phyloP scores from a whole-genome alignment of 2,888 invertebrate genomes.

The Xanthostigma xanthostigma region DNA sequence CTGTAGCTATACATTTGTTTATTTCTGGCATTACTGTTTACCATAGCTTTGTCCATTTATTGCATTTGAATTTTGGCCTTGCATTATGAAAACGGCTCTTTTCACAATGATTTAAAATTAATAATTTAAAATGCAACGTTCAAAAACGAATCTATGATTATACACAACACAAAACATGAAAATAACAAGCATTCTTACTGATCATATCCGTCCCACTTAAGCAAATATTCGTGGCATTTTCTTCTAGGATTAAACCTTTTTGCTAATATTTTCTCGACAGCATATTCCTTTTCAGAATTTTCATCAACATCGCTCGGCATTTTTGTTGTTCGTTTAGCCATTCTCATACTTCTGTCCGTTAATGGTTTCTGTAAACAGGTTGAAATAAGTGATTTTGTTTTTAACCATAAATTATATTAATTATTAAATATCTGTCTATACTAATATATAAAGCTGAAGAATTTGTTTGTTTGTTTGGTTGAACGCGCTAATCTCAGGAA shows the following conservation, averaged over 20 bases:
- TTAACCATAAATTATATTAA: too few relatives aligned
- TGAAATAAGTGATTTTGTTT: background rate
- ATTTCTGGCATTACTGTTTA: too few relatives aligned
- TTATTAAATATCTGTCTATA: too few relatives aligned
- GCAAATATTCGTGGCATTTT: constrained; percentile 65
- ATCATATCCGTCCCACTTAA: constrained; percentile 73
- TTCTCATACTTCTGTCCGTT: constrained; percentile 31
- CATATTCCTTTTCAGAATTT: constrained; percentile 41
- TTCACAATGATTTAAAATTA: constrained; percentile 2
- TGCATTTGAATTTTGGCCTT: too few relatives aligned
- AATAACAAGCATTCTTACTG: constrained; percentile 37
- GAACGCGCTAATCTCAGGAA: too few relatives aligned
- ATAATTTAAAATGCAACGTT: constrained; percentile 1
- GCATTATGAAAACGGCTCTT: background rate
- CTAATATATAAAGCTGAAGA: too few relatives aligned
- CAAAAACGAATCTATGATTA: too few relatives aligned
- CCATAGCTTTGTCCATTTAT: too few relatives aligned
- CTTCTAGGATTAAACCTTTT: constrained; percentile 65
- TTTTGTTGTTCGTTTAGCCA: constrained; percentile 24
- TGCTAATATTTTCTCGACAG: constrained; percentile 70
- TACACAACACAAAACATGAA: too few relatives aligned
- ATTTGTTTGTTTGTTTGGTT: too few relatives aligned
- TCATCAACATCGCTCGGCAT: constrained; percentile 1
- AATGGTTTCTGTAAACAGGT: background rate
- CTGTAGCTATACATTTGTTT: background rate